These are phyloP conservation scores for Drosophila kohkoa DNA, from an alignment of 1,140 invertebrate species.

Conservation along the genomic window DNA sequence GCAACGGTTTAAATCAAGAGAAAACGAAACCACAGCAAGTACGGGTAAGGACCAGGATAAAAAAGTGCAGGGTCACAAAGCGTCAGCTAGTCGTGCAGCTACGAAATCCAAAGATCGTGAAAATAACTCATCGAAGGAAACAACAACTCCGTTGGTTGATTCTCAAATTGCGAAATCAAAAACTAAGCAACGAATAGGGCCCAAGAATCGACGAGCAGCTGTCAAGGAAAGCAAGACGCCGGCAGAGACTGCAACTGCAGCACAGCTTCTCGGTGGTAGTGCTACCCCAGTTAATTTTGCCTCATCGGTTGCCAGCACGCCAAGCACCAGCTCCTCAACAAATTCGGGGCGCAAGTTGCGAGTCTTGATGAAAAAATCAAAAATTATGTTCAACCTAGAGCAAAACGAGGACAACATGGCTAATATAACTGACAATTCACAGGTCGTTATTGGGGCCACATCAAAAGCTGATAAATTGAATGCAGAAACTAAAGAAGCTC, in stretches of 20 bases:
- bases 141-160: no score
- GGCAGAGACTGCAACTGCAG: background rate
- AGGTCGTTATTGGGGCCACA: background rate
- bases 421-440: no score
- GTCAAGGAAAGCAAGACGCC: background rate
- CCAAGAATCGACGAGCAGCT: background rate
- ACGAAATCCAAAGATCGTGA: background rate
- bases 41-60: background rate
- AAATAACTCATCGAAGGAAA: background rate
- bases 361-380: constrained; percentile 40
- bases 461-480: background rate
- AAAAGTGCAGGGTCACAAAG: background rate
- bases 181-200: background rate
- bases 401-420: background rate
- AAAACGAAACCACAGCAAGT: background rate
- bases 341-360: constrained; percentile 48
- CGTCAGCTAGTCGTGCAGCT: background rate
- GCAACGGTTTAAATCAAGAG: background rate
- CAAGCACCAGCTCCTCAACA: constrained; percentile 7
- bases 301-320: background rate
- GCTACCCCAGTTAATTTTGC: background rate
- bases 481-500: background rate
- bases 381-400: background rate
- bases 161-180: background rate
- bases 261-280: background rate